These are phyloP conservation scores for Calycopis cecrops DNA, from an alignment of 1,140 invertebrate genomes.

Conservation along the genomic window DNA sequence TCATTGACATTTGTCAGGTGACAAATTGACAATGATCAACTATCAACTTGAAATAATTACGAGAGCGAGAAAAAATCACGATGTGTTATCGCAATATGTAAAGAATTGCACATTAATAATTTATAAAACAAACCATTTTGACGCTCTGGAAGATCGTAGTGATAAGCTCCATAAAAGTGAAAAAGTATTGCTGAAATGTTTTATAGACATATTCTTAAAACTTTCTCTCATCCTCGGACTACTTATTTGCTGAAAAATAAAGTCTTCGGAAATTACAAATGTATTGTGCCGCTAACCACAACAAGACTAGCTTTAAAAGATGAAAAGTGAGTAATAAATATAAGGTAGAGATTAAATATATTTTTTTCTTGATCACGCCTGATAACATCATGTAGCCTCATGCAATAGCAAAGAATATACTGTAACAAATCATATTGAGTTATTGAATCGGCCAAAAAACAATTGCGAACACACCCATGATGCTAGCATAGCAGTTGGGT, in stretches of 20 bases:
- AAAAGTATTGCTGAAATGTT: constrained; percentile 39
- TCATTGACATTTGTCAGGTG: too few species aligned
- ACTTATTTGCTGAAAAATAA: constrained; percentile 45
- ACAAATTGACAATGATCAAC: too few species aligned
- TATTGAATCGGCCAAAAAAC: too few species aligned
- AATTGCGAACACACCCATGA: too few species aligned
- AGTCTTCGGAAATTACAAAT: constrained; percentile 45
- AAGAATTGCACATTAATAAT: too few species aligned
- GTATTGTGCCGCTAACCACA: constrained; percentile 47
- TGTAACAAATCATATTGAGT: too few species aligned
- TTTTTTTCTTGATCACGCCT: too few species aligned
- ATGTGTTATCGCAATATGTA: constrained; percentile 1
- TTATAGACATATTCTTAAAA: constrained; percentile 41
- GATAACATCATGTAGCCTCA: too few species aligned
- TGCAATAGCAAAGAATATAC: too few species aligned
- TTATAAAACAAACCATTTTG: not conserved
- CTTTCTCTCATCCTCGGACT: constrained; percentile 35
- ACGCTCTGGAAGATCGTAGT: constrained; percentile 1
- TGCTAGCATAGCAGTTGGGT: too few species aligned
- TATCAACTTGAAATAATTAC: too few species aligned
- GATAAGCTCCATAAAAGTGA: not conserved
- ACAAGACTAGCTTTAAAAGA: constrained; percentile 44
- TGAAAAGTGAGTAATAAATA: constrained; percentile 53
- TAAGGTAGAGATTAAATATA: too few species aligned
- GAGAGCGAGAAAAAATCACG: not conserved